phyloP scores from a whole-genome alignment of 2,113 vertebrate species.

The Apodemus speciosus region DNA sequence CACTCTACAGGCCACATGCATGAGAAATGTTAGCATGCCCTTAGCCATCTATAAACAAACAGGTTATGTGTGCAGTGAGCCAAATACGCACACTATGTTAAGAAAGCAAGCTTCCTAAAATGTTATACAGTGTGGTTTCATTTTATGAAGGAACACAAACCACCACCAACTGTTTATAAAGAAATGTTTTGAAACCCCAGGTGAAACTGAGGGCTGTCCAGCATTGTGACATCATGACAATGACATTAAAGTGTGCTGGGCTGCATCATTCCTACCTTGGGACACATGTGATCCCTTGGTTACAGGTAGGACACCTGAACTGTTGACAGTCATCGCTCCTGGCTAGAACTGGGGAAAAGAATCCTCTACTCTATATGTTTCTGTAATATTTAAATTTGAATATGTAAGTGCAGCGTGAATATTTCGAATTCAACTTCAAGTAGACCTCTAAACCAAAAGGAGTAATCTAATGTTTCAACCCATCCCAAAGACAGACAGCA shows the following conservation, averaged over 20 bases:
- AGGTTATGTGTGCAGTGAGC: not conserved
- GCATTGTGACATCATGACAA: not conserved
- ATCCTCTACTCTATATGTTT: not conserved
- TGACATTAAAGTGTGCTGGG: too few relatives aligned
- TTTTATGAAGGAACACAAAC: slow-evolving; percentile 44
- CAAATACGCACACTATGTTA: not conserved
- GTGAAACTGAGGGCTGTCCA: not conserved
- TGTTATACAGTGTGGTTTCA: not conserved
- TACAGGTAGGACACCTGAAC: not conserved
- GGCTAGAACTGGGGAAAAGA: not conserved
- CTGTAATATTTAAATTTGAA: not conserved
- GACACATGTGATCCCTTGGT: too few relatives aligned
- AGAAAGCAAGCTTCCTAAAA: slow-evolving; percentile 32
- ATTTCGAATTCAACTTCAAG: slow-evolving; percentile 22
- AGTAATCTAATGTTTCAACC: not conserved
- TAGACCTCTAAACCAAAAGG: not conserved
- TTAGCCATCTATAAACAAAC: not conserved
- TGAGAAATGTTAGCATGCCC: not conserved
- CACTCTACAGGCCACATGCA: not conserved
- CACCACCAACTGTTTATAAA: not conserved
- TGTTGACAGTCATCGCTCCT: not conserved
- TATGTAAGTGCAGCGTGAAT: not conserved
- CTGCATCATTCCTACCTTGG: not conserved
- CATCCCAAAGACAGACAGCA: not conserved
- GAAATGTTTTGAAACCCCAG: not conserved